Evolutionary conservation across 2,888 invertebrate species (phyloP).

Genomic region (Uloborus plumipes): DNA sequence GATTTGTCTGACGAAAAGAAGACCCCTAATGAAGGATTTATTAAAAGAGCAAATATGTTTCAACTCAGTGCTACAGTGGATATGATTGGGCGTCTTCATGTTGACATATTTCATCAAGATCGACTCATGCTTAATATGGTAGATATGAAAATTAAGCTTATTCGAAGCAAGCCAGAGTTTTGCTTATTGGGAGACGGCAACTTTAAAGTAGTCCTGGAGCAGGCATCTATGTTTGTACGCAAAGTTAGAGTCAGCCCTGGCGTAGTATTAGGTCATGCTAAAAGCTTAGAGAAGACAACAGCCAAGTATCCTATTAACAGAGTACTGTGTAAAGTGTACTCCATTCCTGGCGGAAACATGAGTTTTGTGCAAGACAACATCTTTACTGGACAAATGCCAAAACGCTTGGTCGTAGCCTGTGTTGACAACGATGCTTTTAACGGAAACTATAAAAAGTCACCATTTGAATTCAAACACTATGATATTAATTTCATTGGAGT

Average conservation of each 20-base stretch:
- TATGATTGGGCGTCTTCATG: constrained; percentile 40
- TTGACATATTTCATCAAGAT: constrained; percentile 39
- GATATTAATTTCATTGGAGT: background rate
- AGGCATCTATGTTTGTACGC: constrained; percentile 66
- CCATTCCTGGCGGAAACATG: background rate
- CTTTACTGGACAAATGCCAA: constrained; percentile 7
- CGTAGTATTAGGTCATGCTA: constrained; percentile 64
- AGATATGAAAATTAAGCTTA: constrained; percentile 31
- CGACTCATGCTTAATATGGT: constrained; percentile 32
- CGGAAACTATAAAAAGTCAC: constrained; percentile 1
- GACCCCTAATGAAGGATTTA: constrained; percentile 31
- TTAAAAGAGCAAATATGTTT: constrained; percentile 12
- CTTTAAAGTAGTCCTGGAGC: constrained; percentile 64
- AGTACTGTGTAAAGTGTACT: constrained; percentile 4
- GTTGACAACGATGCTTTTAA: background rate
- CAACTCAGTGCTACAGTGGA: constrained; percentile 21
- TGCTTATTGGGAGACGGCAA: constrained; percentile 20
- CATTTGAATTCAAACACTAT: constrained; percentile 1
- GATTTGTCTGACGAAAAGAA: background rate
- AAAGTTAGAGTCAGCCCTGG: constrained; percentile 65
- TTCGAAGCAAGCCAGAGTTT: constrained; percentile 47
- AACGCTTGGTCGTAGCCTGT: constrained; percentile 2
- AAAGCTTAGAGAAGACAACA: background rate
- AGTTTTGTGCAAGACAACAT: constrained; percentile 8
- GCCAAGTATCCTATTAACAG: constrained; percentile 9